Conservation (phyloP, 1,140 invertebrate species). For the Eueides isabella region DNA sequence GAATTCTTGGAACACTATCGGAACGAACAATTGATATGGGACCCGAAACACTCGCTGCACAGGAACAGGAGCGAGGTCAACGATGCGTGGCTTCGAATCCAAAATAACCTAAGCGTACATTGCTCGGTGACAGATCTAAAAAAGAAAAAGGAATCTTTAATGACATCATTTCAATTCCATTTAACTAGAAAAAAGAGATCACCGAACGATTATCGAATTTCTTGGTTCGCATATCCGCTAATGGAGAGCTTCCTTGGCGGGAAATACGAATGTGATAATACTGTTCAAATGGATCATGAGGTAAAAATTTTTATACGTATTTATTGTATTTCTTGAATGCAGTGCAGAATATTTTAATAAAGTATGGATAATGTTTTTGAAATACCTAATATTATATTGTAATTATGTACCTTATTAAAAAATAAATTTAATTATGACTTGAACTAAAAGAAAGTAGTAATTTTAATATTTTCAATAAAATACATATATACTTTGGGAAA, state of each 20-base stretch:
- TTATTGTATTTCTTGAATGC: background rate
- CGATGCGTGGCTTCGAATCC: constrained; percentile 58
- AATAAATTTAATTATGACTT: too few species aligned
- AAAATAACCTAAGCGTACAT: constrained; percentile 58
- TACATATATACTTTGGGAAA: too few species aligned
- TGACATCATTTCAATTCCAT: constrained; percentile 68
- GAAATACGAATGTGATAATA: constrained; percentile 70
- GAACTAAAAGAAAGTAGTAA: too few species aligned
- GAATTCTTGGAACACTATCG: constrained; percentile 59
- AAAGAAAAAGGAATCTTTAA: constrained; percentile 72
- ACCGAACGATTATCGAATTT: constrained; percentile 53
- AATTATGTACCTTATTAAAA: too few species aligned
- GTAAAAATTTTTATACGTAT: constrained; percentile 11
- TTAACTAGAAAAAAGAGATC: constrained; percentile 60
- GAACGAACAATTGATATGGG: constrained; percentile 54
- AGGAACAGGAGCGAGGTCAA: constrained; percentile 45
- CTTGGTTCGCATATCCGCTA: constrained; percentile 65
- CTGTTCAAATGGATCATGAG: constrained; percentile 37
- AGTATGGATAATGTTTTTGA: too few species aligned
- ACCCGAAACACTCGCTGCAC: constrained; percentile 53
- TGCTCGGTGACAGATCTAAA: constrained; percentile 62
- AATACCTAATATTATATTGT: too few species aligned
- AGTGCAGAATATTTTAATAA: too few species aligned
- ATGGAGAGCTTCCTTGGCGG: constrained; percentile 71
- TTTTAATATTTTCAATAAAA: too few species aligned